Base-by-base conservation (phyloP, 2,797 vertebrate genomes). In the Miichthys miiuy region DNA sequence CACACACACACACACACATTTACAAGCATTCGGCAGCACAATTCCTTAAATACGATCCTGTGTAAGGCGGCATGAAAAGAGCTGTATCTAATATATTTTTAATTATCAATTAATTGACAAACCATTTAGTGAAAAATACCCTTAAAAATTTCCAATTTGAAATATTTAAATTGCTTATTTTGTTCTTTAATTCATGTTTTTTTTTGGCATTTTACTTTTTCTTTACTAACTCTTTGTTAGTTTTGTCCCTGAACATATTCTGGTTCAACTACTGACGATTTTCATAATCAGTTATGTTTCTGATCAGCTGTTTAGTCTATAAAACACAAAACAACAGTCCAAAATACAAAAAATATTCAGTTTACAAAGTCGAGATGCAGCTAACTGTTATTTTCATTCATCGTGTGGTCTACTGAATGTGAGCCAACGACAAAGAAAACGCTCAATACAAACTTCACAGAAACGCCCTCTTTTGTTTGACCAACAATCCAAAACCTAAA, bases 51-150 rank as follows among this genome's bases (percentile, higher is more conserved):
- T 18, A 54, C 47, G 12, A 66, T 16, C 20, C 20, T 23, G 34
- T 54, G 44, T 67, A 61, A 50, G 23, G 21, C 42, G 44, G n/a
- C 44, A 64, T 46, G 34, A 76, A 61, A 77, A 44, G n/a, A 51
- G 71, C 34, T 34, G 34, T 34, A 34, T 8, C 34, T 8, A 9
- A 34, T 2, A 2, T 34, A 34, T 34, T 30, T 34, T 20, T 38
- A 5, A 56, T 34, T 11, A 70, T 23, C 2, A 3, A 16, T 34
- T 4, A 47, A 34, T 1, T 70, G 42, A 69, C 25, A 12, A 52
- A 9, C 9, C 8, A 38, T 38, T 38, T 14, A 44, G 21, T 16
- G 11, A 25, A 54, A 14, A 60, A 60, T 13, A 6, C 1, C 30
- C 20, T 6, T 41, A 11, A 41, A 41, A 60, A 13, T 5, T 13